Evolutionary conservation across 2,797 vertebrate species (phyloP), one percentile per base, ranked within the genome.

Genomic region (Cyprinella venusta): DNA sequence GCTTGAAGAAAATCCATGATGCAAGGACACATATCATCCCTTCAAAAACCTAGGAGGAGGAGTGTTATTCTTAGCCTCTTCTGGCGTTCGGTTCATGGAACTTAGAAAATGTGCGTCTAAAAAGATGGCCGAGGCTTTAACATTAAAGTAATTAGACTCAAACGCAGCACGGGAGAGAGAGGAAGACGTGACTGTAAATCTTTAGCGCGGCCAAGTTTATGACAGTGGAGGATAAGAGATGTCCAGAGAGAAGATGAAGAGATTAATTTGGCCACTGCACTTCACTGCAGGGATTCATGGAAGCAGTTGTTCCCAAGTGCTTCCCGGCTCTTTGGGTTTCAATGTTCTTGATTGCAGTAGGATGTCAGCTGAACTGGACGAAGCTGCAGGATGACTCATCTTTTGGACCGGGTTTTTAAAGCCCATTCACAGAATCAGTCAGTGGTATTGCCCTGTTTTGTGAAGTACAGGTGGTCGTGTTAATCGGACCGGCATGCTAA

Each of bases 151-250:
- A 90, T 90, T 90, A 90, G 86, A 87, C 88, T 80, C 80, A 42
- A 65, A 87, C 90, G 87, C 79, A 86, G 86, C 87, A 88, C 70
- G 88, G 87, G 84, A 88, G 89, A 90, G 79, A 87, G 82, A 87
- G 86, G 83, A 84, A 65, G 69, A 89, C 86, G 89, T 89, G 79
- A 91, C 90, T 83, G 89, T 93, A 93, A 93, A 93, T 94, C 89
- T 89, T 88, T 45, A 86, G 80, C 85, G 76, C 85, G 79, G 93
- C 94, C 93, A 94, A 91, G 91, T 93, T 93, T 91, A 89, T 93
- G 93, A 94, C 92, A 93, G 77, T 84, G 76, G 87, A 91, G 91
- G 90, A 93, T 92, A 89, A 90, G 85, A 88, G 77, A 88, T 87
- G 90, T 92, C 90, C 81, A 82, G 88, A 85, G 88, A 80, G 89